Evolutionary conservation across 1,140 invertebrate genomes (phyloP).

Genomic region (Ostrea edulis): DNA sequence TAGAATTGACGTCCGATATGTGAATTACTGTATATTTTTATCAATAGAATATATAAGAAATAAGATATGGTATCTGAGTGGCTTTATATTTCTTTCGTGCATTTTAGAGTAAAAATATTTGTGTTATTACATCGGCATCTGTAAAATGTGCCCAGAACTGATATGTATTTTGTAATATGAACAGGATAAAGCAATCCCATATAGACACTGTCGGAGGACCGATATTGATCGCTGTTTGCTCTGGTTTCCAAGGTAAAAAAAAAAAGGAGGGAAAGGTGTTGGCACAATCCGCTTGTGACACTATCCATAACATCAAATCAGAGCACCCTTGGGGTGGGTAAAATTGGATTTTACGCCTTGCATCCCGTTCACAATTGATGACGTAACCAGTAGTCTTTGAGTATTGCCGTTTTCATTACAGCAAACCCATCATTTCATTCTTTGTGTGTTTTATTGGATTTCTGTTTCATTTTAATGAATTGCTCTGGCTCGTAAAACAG

Average conservation of each 20-base stretch:
- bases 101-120: too few species aligned
- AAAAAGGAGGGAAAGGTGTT: slow-evolving; percentile 18
- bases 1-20: slow-evolving; percentile 27
- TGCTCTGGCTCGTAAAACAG: not conserved
- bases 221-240: slow-evolving; percentile 19
- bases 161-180: slow-evolving; percentile 8
- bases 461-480: slow-evolving; percentile 38
- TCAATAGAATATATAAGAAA: not conserved
- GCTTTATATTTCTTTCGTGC: not conserved
- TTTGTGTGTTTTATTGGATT: slow-evolving; percentile 34
- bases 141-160: not conserved
- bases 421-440: slow-evolving; percentile 17
- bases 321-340: slow-evolving; percentile 27
- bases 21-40: slow-evolving; percentile 29
- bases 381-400: not conserved
- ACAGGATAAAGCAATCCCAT: not conserved
- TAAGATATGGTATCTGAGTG: not conserved
- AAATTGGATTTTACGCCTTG: slow-evolving; percentile 29
- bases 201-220: not conserved
- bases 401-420: slow-evolving; percentile 9
- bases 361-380: slow-evolving; percentile 30
- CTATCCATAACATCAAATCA: slow-evolving; percentile 27
- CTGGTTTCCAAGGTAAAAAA: slow-evolving; percentile 37
- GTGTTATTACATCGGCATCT: not conserved
- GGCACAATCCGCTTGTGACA: slow-evolving; percentile 21